Base-by-base conservation (phyloP, 2,888 invertebrate species). In the Marasmarcha lunaedactyla region DNA sequence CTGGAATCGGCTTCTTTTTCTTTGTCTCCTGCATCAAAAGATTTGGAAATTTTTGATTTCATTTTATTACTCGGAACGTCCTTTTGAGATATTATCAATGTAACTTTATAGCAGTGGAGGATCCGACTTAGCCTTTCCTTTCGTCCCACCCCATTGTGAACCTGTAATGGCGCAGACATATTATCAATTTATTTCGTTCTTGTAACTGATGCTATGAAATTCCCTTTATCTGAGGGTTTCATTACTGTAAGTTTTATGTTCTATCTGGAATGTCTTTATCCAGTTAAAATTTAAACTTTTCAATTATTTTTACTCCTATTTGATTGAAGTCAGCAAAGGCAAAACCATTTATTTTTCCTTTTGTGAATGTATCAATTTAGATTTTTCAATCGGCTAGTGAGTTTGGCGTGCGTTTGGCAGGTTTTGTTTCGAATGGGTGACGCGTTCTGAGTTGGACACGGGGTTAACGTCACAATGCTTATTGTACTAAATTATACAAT, bases 401-500 rank as follows among this genome's bases (percentile, higher is more conserved):
- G 51, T 39, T 55, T 44, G 47, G 59, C 52, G 61, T 79, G 81
- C 55, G 66, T 71, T 76, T 81, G 83, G 71, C 83, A 76, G 48
- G 73, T 70, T 74, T 78, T 81, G 76, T 81, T 73, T 59, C 46
- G 54, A 65, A 59, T 68, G 57, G 63, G 57, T 66, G 69, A 70
- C 57, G 70, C 59, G 53, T 57, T 61, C 60, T 70, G 73, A 57
- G 55, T 59, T 49, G 67, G 73, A 71, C 73, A 55, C 57, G 60
- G 57, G 66, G 73, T 78, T 54, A 59, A 6, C 52, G 51, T 54
- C 50, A 54, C 59, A 60, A 56, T 59, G 56, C 71, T 74, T 77
- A 72, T 70, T 65, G 63, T 62, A 60, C 63, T 58, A 72, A 78
- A 79, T 78, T 76, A 66, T 73, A 76, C 71, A 72, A 72, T 71